Conservation (phyloP, 1,140 invertebrate species). For the Zaprionus ghesquierei region DNA sequence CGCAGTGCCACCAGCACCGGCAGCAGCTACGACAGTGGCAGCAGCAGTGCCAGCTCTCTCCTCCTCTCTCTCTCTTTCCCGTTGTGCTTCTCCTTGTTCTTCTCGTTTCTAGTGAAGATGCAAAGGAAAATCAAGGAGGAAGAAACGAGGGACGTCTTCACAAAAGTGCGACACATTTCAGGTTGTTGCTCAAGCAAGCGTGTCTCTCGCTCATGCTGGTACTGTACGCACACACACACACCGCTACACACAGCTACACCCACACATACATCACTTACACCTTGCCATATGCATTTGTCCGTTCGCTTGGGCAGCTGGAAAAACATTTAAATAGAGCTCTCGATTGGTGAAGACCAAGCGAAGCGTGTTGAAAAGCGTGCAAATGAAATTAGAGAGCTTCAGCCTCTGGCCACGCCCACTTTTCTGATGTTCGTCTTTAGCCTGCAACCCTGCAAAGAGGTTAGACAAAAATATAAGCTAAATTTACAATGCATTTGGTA, state of each 20-base stretch:
- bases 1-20: conserved; percentile 24
- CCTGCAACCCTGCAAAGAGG: not conserved
- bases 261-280: not conserved
- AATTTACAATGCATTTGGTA: no score
- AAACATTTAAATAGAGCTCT: conserved; percentile 69
- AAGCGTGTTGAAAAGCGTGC: conserved; percentile 66
- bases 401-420: conserved; percentile 27
- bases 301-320: conserved; percentile 7
- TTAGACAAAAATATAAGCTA: not conserved
- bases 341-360: conserved; percentile 43
- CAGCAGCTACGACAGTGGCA: conserved; percentile 31
- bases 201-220: conserved; percentile 1
- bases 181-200: conserved; percentile 21
- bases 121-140: conserved; percentile 31
- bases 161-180: conserved; percentile 19
- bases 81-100: not conserved
- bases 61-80: conserved; percentile 1
- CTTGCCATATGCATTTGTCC: conserved; percentile 2
- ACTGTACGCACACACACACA: not conserved
- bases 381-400: conserved; percentile 70
- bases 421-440: not conserved
- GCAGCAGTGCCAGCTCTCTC: conserved; percentile 16
- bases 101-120: not conserved
- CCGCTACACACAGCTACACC: not conserved
- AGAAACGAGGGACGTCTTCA: not conserved